phyloP scores from a whole-genome alignment of 2,113 vertebrate genomes.

The Limanda limanda region DNA sequence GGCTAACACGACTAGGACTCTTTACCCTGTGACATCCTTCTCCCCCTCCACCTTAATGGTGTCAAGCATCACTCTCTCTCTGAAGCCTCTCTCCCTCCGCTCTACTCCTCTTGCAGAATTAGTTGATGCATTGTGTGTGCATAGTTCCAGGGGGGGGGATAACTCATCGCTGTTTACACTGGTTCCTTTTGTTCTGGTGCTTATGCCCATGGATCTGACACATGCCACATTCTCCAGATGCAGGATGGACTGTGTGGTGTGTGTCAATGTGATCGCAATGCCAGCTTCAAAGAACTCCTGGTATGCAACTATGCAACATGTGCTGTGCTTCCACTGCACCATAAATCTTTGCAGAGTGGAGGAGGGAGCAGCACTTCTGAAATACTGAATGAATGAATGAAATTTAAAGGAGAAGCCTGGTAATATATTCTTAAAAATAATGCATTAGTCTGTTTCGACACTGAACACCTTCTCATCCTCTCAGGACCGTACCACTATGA shows the following conservation, averaged over 20 bases:
- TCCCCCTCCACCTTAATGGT: conserved; percentile 36
- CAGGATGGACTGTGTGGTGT: conserved; percentile 16
- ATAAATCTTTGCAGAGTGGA: conserved; percentile 48
- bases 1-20: conserved; percentile 34
- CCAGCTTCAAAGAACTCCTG: conserved; percentile 53
- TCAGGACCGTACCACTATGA: no score
- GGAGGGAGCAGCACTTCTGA: neutral
- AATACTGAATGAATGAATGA: neutral
- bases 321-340: conserved; percentile 35
- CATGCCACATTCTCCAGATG: conserved; percentile 38
- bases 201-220: conserved; percentile 27
- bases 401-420: no score
- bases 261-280: conserved; percentile 19
- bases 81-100: conserved; percentile 15
- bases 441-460: no score
- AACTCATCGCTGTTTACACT: neutral
- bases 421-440: no score
- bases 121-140: neutral
- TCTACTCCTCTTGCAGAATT: conserved; percentile 10
- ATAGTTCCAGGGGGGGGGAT: neutral
- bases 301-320: conserved; percentile 54
- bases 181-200: conserved; percentile 13
- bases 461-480: no score
- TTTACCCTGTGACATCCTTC: conserved; percentile 31
- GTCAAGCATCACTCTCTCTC: conserved; percentile 43